Base-by-base conservation (phyloP, 1,140 invertebrate genomes). In the Periplaneta americana region DNA sequence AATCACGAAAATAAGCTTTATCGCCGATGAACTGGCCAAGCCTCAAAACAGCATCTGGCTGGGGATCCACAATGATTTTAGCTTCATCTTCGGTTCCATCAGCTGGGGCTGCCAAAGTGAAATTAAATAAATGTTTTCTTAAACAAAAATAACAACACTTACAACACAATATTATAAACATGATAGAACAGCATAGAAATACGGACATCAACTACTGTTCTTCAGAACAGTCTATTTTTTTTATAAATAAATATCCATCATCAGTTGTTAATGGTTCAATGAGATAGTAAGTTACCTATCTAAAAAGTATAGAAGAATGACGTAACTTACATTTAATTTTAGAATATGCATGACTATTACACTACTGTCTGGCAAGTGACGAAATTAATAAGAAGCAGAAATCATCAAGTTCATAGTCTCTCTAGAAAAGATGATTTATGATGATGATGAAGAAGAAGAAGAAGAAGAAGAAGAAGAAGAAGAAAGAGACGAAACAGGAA, bases 21-120 rank as follows among this genome's bases (percentile, higher is more conserved):
- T 88, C 87, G 31, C 91, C 92, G 81, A 92, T 90, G 84, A 93
- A 93, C 79, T 88, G 87, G n/a, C 91, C 88, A 18, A 92, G 88
- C 75, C 88, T 89, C 33, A 90, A 83, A 22, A 91, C 86, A 13
- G 91, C 91, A 84, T 91, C 89, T 33, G 87, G 85, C 31, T 85
- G 83, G 39, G 90, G 87, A 79, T 90, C 88, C 13, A 91, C 85
- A 33, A 88, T 83, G 75, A 91, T 84, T 78, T 89, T 86, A 75
- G 88, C 85, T 82, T 90, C 88, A 57, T 87, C 84, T 81, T 88
- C 88, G 78, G 89, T 87, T 33, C 88, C 87, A 80, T 85, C 88
- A 83, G 85, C 85, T 34, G 37, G 36, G 6, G 32, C 81, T 81
- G 32, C 4, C 77, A 75, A 75, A 6, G 22, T 10, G 32, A 9